Evolutionary conservation across 1,140 invertebrate species (phyloP), one percentile per base, ranked within the genome.

Genomic region (Drosophila paulistorum): DNA sequence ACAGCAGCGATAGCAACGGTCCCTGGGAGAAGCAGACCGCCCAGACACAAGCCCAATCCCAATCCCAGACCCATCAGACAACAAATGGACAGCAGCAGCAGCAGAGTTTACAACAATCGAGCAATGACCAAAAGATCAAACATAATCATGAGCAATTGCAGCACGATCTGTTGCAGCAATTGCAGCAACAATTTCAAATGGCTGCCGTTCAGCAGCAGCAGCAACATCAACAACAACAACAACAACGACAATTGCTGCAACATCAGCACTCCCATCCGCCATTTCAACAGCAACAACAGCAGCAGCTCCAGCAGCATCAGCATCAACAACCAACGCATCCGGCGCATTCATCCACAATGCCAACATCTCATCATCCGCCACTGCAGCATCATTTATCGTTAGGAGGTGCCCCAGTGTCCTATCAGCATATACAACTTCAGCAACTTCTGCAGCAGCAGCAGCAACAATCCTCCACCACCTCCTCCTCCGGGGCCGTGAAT

Each of bases 21-120:
- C 90, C 90, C 87, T 91, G 90, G 90, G 90, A 91, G 86, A 91
- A 89, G 77, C 79, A 77, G 87, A 68, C 72, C 64, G 45, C 45
- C 45, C 45, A 51, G 45, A 23, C 79, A 71, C 70, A 79, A 71
- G 51, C 59, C 62, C 63, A 54, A 13, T 37, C 60, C 41, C 64
- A 68, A 14, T 37, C 63, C 63, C 63, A 20, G 74, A 68, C 63
- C 73, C 74, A 41, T 37, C 37, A 39, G 37, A 69, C 57, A 57
- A 73, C 35, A 17, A 74, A 65, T 45, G 69, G 37, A 68, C 63
- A 23, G 17, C 42, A 37, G 35, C 42, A 37, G 35, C 35, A 37
- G 9, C 35, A 48, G 11, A 64, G 23, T 23, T 20, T 14, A 45
- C 26, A 11, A 51, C 45, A 26, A 59, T 7, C 58, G 7, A 48